Evolutionary conservation across 23 tunicate genomes (phyloP).

Genomic region (Clavelina lepadiformis): DNA sequence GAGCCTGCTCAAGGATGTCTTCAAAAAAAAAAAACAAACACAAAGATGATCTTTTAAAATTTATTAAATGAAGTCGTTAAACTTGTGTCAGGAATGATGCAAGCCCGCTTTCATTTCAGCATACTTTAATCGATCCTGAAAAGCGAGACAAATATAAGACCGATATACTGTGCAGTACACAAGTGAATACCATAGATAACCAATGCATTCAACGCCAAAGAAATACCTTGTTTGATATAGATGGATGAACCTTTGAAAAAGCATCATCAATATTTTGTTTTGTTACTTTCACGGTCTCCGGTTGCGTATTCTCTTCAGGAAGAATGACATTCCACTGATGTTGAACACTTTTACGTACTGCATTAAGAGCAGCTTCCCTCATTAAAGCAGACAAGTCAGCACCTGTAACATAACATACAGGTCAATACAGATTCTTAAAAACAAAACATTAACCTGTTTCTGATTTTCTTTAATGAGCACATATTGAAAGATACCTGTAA

Average conservation of each 20-base stretch:
- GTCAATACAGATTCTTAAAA: too few relatives aligned
- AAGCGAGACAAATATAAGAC: neutral
- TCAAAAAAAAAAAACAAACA: too few relatives aligned
- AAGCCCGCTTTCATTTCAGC: constrained; percentile 19
- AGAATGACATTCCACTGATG: constrained; percentile 35
- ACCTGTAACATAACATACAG: constrained; percentile 26
- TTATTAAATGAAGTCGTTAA: too few relatives aligned
- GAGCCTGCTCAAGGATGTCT: too few relatives aligned
- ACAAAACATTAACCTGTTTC: too few relatives aligned
- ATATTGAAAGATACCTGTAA: constrained; percentile 38
- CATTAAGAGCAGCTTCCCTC: constrained; percentile 75
- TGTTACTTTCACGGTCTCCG: constrained; percentile 11
- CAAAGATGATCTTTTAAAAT: too few relatives aligned
- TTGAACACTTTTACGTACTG: constrained; percentile 24
- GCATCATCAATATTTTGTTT: constrained; percentile 45
- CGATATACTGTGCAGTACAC: too few relatives aligned
- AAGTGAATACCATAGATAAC: too few relatives aligned
- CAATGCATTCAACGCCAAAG: too few relatives aligned
- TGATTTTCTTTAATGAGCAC: neutral
- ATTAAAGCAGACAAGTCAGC: constrained; percentile 85
- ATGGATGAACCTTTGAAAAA: constrained; percentile 52
- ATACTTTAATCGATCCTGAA: constrained; percentile 26
- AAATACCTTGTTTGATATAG: constrained; percentile 52
- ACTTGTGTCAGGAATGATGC: too few relatives aligned
- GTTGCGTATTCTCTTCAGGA: constrained; percentile 12